Evolutionary conservation across 2,113 vertebrate species (phyloP).

Genomic region (Theristicus caerulescens): DNA sequence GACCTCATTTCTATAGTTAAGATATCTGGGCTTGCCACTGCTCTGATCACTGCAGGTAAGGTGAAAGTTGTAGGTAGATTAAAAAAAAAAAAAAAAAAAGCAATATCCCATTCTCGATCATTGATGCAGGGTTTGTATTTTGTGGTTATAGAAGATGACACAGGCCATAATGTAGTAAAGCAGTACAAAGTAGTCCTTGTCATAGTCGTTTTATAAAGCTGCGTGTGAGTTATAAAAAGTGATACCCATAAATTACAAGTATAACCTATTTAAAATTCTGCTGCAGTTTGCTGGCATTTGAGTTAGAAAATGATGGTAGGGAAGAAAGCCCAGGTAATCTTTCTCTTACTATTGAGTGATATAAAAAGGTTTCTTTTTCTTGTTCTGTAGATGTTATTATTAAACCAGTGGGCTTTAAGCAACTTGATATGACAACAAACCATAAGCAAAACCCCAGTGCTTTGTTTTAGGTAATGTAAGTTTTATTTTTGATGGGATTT

Average conservation of each 20-base stretch:
- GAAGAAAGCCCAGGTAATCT: neutral
- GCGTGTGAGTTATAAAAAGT: neutral
- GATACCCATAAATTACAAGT: neutral
- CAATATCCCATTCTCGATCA: neutral
- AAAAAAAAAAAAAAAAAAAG: neutral
- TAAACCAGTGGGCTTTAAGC: neutral
- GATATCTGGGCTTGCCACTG: neutral
- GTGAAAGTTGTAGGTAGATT: neutral
- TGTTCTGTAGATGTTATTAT: neutral
- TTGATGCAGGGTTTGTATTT: neutral
- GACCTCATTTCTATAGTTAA: neutral
- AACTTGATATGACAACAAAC: neutral
- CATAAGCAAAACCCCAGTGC: neutral
- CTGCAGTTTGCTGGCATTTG: neutral
- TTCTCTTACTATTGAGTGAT: neutral
- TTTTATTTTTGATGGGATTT: neutral
- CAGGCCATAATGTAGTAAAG: neutral
- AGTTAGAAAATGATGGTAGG: neutral
- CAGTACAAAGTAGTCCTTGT: neutral
- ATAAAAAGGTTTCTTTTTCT: neutral
- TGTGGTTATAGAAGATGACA: neutral
- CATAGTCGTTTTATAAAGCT: neutral
- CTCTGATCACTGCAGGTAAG: neutral
- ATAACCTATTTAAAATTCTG: neutral
- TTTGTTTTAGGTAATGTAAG: neutral